Conservation (phyloP, 2,113 vertebrate species). For the Megaleporinus macrocephalus region DNA sequence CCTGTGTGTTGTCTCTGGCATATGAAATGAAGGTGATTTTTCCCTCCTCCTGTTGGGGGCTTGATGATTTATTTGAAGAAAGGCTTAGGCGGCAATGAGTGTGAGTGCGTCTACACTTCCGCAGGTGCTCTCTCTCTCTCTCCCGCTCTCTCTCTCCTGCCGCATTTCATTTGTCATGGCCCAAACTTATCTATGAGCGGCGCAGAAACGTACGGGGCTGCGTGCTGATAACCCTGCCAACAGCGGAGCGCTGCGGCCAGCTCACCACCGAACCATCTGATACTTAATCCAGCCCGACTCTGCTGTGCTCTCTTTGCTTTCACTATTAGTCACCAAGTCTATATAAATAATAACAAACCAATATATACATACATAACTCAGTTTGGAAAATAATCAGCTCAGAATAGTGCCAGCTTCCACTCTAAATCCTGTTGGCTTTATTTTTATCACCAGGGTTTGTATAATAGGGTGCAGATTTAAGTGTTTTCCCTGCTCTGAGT, state of each 20-base stretch:
- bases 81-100: constrained; percentile 37
- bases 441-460: not conserved
- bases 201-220: constrained; percentile 49
- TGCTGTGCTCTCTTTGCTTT: constrained; percentile 20
- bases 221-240: constrained; percentile 70
- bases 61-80: constrained; percentile 55
- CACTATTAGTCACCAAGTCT: constrained; percentile 46
- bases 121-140: constrained; percentile 30
- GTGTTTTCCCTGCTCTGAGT: not conserved
- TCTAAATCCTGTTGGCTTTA: not conserved
- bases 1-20: constrained; percentile 46
- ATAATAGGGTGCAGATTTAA: constrained; percentile 11
- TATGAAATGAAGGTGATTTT: constrained; percentile 42
- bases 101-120: constrained; percentile 19
- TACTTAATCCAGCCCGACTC: constrained; percentile 64
- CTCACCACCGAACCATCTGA: constrained; percentile 58
- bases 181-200: constrained; percentile 55
- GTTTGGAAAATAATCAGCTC: constrained; percentile 27
- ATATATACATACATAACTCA: constrained; percentile 12
- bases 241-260: constrained; percentile 53
- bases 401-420: constrained; percentile 16
- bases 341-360: constrained; percentile 2
- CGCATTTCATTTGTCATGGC: constrained; percentile 68
- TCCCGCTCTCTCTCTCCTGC: constrained; percentile 42
- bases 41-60: constrained; percentile 13